phyloP scores from a whole-genome alignment of 2,888 invertebrate genomes.

The Schizotus pectinicornis region DNA sequence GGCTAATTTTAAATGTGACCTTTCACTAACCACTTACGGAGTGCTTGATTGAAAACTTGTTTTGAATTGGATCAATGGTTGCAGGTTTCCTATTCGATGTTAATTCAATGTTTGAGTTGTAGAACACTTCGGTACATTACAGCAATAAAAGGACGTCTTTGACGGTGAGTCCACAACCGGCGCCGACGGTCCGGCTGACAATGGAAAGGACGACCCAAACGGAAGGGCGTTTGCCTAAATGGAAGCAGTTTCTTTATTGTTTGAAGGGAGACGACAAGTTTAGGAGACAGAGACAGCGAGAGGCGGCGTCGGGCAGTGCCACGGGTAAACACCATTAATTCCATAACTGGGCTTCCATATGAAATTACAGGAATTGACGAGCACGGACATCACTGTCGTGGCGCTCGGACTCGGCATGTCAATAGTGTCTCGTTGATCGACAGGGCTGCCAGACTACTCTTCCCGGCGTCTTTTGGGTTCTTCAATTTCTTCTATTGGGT shows the following conservation, averaged over 20 bases:
- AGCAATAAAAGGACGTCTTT: constrained; percentile 49
- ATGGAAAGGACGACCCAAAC: constrained; percentile 87
- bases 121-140: constrained; percentile 59
- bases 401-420: constrained; percentile 69
- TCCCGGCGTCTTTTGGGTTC: constrained; percentile 84
- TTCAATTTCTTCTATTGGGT: constrained; percentile 92
- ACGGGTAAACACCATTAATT: constrained; percentile 15
- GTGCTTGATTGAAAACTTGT: no score
- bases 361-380: constrained; percentile 54
- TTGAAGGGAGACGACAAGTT: constrained; percentile 79
- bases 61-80: no score
- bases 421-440: constrained; percentile 90
- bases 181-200: constrained; percentile 64
- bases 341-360: background rate
- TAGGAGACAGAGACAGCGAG: constrained; percentile 73
- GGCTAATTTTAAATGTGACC: constrained; percentile 1
- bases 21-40: background rate
- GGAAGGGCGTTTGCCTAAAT: constrained; percentile 74
- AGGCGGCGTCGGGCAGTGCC: constrained; percentile 66
- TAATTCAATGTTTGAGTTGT: constrained; percentile 8
- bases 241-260: constrained; percentile 82
- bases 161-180: constrained; percentile 33
- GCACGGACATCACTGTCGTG: constrained; percentile 48
- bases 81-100: no score
- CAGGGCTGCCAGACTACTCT: constrained; percentile 78